Evolutionary conservation across 2,888 invertebrate species (phyloP), one percentile per base, ranked within the genome.

Genomic region (Heliconius charithonia): DNA sequence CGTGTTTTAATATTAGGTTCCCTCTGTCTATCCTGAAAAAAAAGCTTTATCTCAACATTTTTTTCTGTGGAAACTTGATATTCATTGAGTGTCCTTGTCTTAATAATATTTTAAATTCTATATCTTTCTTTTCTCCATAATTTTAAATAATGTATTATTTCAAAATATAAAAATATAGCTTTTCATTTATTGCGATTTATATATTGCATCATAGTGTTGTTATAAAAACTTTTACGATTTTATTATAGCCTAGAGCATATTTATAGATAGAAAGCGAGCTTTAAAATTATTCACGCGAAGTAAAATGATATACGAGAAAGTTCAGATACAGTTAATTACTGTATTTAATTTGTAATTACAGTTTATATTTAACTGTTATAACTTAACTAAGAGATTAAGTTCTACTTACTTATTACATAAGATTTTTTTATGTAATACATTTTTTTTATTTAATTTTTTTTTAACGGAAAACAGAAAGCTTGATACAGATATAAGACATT

Each of bases 231-330:
- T 37, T 10, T 37, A 37, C n/a, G 3, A 67, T 67, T 37, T 67
- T 67, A 37, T 67, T 67, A 13, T 7, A 25, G 3, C 41, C 67
- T 41, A 41, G 41, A 67, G 41, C 67, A 25, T n/a, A n/a, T 41
- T 41, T 25, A 67, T 25, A 41, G 25, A 19, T 37, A 67, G 41
- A 41, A 67, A 67, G 41, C 6, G 3, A 67, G 13, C 67, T 67
- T 4, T 16, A 41, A 67, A 67, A 41, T 67, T 41, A 67, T 67
- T 67, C 67, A 41, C 67, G 41, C 41, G 41, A 67, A 67, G 2
- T n/a, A 16, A 67, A 67, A 67, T 16, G 41, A 67, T 67, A 4
- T 25, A 67, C 41, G 67, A 16, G 41, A 67, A 67, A 67, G 41
- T 41, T 37, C 6, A 67, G 16, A 32, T 32, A 22, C 66, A 66